Base-by-base conservation (phyloP, 2,797 vertebrate species). In the Poeciliopsis turneri region DNA sequence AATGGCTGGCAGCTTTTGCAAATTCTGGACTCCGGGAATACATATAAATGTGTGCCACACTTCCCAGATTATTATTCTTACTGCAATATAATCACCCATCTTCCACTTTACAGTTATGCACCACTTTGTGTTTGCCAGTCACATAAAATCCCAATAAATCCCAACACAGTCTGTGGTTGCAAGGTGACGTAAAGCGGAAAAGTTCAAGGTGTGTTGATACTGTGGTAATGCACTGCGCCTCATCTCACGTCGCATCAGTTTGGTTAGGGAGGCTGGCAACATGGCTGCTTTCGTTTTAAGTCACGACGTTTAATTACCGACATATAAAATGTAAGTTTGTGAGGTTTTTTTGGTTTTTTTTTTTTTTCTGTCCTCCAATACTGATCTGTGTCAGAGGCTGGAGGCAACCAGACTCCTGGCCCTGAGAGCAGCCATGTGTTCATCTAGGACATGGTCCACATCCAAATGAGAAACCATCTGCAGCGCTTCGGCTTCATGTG, bases 381-480 rank as follows among this genome's bases (percentile, higher is more conserved):
- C 30, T 41, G 81, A 84, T 91, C 82, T 85, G 87, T 93, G 89
- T 82, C 88, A 87, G 71, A 81, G 83, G 74, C 79, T 55, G 61
- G 57, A 81, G 86, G 89, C 91, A 78, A 92, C 88, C 78, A 88
- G 83, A 89, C 81, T 87, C 86, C 79, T 91, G 88, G 93, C 88
- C 89, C 88, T 82, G 28, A 33, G 82, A 89, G 90, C 82, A 69
- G 78, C 92, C 92, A 92, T 94, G 92, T 94, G 93, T 89, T 89
- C 90, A 93, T 92, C 72, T 88, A 92, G 92, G 87, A 93, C 91
- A 91, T 88, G 93, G 89, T 80, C 75, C 72, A 80, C 77, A 73
- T 92, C 92, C 94, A 94, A 93, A 88, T 68, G 70, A 86, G 18
- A 80, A 92, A 91, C 92, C 93, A 93, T 95, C 93, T 95, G 93